These are phyloP conservation scores for Agelaius phoeniceus DNA, from an alignment of 2,113 vertebrate species.

Conservation along the genomic window DNA sequence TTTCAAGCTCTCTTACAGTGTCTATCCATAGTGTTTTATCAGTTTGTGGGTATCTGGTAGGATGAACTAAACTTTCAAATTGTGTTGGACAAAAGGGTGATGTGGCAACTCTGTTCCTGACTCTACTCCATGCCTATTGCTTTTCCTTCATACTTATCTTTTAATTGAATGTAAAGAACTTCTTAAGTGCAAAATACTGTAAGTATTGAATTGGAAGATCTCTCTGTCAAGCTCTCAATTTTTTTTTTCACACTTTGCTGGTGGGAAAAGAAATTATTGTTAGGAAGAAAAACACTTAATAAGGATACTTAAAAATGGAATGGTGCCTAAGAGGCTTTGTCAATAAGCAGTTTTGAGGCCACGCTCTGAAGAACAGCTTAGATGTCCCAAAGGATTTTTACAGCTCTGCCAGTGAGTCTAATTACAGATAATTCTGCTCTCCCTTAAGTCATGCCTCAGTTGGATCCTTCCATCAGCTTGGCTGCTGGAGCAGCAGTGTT, in stretches of 20 bases:
- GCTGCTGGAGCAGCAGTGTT: neutral
- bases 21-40: neutral
- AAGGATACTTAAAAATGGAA: slow-evolving; percentile 37
- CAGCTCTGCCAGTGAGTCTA: slow-evolving; percentile 40
- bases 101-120: neutral
- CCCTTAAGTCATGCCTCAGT: neutral
- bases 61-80: neutral
- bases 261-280: neutral
- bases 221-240: neutral
- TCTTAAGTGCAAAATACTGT: neutral
- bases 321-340: slow-evolving; percentile 54
- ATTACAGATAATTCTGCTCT: slow-evolving; percentile 46
- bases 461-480: neutral
- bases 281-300: slow-evolving; percentile 16
- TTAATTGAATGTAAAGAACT: neutral
- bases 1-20: neutral
- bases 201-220: neutral
- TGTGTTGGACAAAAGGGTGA: neutral
- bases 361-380: slow-evolving; percentile 31
- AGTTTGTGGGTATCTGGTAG: neutral
- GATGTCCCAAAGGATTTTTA: slow-evolving; percentile 35
- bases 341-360: slow-evolving; percentile 44
- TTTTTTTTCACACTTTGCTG: neutral
- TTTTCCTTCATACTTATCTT: neutral
- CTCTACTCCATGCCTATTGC: neutral